Evolutionary conservation across 2,888 invertebrate genomes (phyloP).

Genomic region (Nomada fucata): DNA sequence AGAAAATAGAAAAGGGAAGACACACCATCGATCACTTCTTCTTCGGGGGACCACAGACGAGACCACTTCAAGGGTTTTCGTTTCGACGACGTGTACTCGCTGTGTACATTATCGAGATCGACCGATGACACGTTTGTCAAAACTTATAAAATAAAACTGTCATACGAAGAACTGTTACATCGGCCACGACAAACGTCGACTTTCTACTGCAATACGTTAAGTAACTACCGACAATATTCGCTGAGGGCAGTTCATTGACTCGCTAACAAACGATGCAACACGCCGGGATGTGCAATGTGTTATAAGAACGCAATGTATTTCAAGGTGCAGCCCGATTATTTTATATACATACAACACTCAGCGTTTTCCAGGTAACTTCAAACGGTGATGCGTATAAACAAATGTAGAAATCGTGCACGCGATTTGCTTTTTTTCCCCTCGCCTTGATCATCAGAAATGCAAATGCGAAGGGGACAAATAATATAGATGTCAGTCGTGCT

Average conservation of each 20-base stretch:
- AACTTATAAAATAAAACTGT: slow-evolving; percentile 12
- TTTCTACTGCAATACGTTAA: slow-evolving; percentile 68
- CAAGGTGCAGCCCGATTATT: background rate
- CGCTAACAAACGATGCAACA: slow-evolving; percentile 40
- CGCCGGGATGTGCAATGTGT: slow-evolving; percentile 11
- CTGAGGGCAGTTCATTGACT: slow-evolving; percentile 67
- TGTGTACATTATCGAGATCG: background rate
- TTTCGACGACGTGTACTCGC: background rate
- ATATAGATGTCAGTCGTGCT: too few species aligned
- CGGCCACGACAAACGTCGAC: slow-evolving; percentile 47
- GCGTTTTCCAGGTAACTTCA: slow-evolving; percentile 12
- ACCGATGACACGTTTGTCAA: slow-evolving; percentile 11
- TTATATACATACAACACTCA: background rate
- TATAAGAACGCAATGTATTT: slow-evolving; percentile 21
- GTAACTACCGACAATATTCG: slow-evolving; percentile 54
- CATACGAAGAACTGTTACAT: slow-evolving; percentile 10
- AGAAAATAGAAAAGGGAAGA: background rate
- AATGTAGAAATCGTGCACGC: background rate
- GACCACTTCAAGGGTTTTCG: background rate
- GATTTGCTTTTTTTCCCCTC: background rate
- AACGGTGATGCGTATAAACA: background rate
- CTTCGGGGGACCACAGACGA: slow-evolving; percentile 49
- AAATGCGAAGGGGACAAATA: background rate
- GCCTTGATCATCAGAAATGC: background rate
- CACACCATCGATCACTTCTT: slow-evolving; percentile 21